Conservation (phyloP, 2,797 vertebrate genomes). For the Sebastes melanostomus region DNA sequence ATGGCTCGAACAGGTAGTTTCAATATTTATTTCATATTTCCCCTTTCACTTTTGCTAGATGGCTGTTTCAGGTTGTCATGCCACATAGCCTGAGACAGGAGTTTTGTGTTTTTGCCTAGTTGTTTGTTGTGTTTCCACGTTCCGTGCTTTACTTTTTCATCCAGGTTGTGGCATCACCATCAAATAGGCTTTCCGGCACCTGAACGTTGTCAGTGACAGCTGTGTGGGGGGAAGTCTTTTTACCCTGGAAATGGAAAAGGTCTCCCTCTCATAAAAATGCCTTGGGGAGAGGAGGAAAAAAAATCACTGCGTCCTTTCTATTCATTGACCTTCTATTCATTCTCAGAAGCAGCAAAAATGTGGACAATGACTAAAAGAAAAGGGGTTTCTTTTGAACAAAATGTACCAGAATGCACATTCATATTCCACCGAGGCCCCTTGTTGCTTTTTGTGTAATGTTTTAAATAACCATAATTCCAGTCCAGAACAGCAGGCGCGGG, state of each 20-base stretch:
- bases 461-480: conserved; percentile 56
- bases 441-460: conserved; percentile 32
- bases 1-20: conserved; percentile 11
- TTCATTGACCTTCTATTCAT: conserved; percentile 29
- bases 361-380: conserved; percentile 14
- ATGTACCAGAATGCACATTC: conserved; percentile 3
- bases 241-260: conserved; percentile 23
- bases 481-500: conserved; percentile 32
- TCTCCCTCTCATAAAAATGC: conserved; percentile 15
- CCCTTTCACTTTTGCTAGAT: background rate
- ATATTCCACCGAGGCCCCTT: conserved; percentile 1
- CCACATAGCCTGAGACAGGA: background rate
- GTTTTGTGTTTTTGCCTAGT: background rate
- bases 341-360: conserved; percentile 12
- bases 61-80: background rate
- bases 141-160: conserved; percentile 18
- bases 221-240: conserved; percentile 12
- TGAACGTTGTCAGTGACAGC: conserved; percentile 21
- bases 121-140: conserved; percentile 22
- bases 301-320: background rate
- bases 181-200: conserved; percentile 12
- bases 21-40: conserved; percentile 8
- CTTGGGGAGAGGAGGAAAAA: background rate
- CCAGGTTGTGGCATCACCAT: conserved; percentile 10
- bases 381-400: conserved; percentile 18